phyloP scores from a whole-genome alignment of 1,140 invertebrate genomes.

The Gryllus bimaculatus region DNA sequence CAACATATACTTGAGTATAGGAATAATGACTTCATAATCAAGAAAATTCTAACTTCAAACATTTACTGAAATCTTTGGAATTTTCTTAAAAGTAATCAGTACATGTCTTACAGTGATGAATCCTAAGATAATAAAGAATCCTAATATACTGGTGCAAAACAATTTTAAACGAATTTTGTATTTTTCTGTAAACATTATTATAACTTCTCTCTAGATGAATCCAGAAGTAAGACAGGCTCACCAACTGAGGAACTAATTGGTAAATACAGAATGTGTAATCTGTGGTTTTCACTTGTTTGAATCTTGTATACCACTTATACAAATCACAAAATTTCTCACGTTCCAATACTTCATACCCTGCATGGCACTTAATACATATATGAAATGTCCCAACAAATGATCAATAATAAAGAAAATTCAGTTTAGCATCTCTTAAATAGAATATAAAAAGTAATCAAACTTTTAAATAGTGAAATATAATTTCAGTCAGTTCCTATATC shows the following conservation, averaged over 20 bases:
- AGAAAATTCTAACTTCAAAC: neutral
- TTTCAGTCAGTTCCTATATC: too few relatives aligned
- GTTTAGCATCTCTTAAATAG: too few relatives aligned
- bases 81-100: neutral
- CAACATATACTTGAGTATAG: neutral
- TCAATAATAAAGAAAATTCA: too few relatives aligned
- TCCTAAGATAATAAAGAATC: too few relatives aligned
- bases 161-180: too few relatives aligned
- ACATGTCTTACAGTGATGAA: neutral
- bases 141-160: too few relatives aligned
- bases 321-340: neutral
- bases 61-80: neutral
- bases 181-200: neutral
- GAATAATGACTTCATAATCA: too few relatives aligned
- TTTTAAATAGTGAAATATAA: too few relatives aligned
- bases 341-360: too few relatives aligned
- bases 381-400: too few relatives aligned
- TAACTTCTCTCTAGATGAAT: slow-evolving; percentile 29
- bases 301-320: neutral
- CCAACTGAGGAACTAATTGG: slow-evolving; percentile 29
- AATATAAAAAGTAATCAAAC: too few relatives aligned
- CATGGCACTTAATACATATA: too few relatives aligned
- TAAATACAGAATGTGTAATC: slow-evolving; percentile 25
- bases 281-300: neutral
- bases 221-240: slow-evolving; percentile 30